Conservation (phyloP, 37 sponge, comb jelly and placozoan species). For the Chondrilla cf. caribensis region DNA sequence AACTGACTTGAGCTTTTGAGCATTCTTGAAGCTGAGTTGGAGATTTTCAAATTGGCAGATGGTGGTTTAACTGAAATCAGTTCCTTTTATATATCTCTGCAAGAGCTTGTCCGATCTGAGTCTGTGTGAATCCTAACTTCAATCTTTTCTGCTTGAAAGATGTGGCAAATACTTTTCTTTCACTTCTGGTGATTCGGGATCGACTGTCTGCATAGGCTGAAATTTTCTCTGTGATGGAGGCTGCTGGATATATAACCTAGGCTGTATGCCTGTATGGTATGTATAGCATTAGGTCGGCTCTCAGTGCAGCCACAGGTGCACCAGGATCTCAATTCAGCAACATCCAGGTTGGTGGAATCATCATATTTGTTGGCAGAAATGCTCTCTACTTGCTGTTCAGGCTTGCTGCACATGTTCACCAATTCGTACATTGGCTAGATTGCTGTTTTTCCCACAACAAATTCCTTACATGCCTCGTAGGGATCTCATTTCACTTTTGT, state of each 20-base stretch:
- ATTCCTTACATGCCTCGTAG: neutral
- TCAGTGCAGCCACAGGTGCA: slow-evolving; percentile 10
- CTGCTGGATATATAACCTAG: slow-evolving; percentile 34
- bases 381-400: too few relatives aligned
- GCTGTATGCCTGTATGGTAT: slow-evolving; percentile 19
- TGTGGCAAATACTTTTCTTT: slow-evolving; percentile 86
- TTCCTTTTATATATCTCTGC: too few relatives aligned
- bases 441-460: neutral
- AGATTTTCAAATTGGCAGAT: too few relatives aligned
- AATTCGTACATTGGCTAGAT: too few relatives aligned
- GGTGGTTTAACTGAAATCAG: too few relatives aligned
- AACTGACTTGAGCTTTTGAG: too few relatives aligned
- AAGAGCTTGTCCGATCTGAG: slow-evolving; percentile 91
- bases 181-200: slow-evolving; percentile 81
- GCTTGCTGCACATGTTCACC: neutral
- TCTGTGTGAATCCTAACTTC: slow-evolving; percentile 97
- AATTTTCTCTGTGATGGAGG: slow-evolving; percentile 44
- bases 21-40: neutral
- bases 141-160: slow-evolving; percentile 81
- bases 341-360: slow-evolving; percentile 56
- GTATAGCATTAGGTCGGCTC: slow-evolving; percentile 20
- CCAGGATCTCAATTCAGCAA: slow-evolving; percentile 29
- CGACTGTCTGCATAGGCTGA: slow-evolving; percentile 47
- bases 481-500: neutral
- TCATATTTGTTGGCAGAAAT: too few relatives aligned